These are phyloP conservation scores for Myxocyprinus asiaticus DNA, from an alignment of 2,113 vertebrate genomes.

Conservation along the genomic window DNA sequence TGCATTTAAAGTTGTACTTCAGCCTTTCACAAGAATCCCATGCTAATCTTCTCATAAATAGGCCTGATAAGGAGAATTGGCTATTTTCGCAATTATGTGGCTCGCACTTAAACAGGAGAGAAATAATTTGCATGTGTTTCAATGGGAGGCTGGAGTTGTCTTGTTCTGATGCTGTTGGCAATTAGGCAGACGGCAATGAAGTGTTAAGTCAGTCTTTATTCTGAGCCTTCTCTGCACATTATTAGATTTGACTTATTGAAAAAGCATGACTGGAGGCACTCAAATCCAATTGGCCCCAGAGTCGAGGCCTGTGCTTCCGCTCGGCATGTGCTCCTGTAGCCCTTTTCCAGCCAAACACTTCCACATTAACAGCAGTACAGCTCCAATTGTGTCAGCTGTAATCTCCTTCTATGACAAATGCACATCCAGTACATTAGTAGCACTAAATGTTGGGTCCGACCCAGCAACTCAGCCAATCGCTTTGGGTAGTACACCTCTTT, in stretches of 20 bases:
- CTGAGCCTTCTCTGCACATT: slow-evolving; percentile 31
- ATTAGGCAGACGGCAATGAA: slow-evolving; percentile 48
- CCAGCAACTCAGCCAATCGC: slow-evolving; percentile 15
- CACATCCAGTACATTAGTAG: slow-evolving; percentile 29
- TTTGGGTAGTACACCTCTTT: neutral
- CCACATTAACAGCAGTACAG: neutral
- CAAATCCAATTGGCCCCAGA: slow-evolving; percentile 47
- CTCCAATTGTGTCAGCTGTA: neutral
- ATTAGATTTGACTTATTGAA: slow-evolving; percentile 56
- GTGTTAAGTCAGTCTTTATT: slow-evolving; percentile 43
- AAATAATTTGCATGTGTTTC: slow-evolving; percentile 24
- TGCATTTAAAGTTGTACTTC: slow-evolving; percentile 59
- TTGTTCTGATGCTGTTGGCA: slow-evolving; percentile 30
- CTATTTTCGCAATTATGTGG: neutral
- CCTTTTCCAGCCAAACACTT: slow-evolving; percentile 22
- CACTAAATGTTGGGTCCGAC: neutral
- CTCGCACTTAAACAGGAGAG: slow-evolving; percentile 28
- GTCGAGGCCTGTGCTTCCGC: neutral
- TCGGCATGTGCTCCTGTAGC: slow-evolving; percentile 16
- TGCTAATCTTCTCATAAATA: neutral
- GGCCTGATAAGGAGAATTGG: neutral
- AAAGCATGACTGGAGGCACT: slow-evolving; percentile 54
- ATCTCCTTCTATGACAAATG: neutral
- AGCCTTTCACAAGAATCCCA: slow-evolving; percentile 49
- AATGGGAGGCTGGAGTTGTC: slow-evolving; percentile 23